Base-by-base conservation (phyloP, 2,113 vertebrate genomes). In the Hippocampus guttulatus region DNA sequence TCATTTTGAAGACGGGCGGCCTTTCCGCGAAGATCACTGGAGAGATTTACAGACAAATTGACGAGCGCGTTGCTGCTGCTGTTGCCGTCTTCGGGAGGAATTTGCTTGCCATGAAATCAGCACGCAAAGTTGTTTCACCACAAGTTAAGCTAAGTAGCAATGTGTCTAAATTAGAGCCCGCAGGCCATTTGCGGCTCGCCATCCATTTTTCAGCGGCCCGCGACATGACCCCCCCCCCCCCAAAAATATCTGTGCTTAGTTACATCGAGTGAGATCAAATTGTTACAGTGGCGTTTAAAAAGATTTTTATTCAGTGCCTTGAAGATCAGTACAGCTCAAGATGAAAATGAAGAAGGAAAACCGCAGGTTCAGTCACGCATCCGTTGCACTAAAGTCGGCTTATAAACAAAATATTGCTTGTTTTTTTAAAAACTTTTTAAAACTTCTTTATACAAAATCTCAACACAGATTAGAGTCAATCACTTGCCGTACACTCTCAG, bases 251-350 rank as follows among this genome's bases (percentile, higher is more conserved):
- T 6, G 33, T 38, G 33, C 2, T 38, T 38, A 38, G 33, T 38
- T 6, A 38, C 5, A 5, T 38, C 33, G 14, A 30, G 14, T 30
- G 57, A 18, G 5, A 30, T 60, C 14, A 60, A 12, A 8, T 61
- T 20, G 27, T 61, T 8, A 61, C 27, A 18, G 27, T 61, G 40
- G n/a, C 23, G 75, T 73, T 85, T 89, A 85, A 82, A 88, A 84
- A 82, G 75, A 83, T 52, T 87, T 92, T 92, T 90, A 92, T 92
- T 93, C 92, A 92, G 92, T 92, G 91, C 91, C 82, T 86, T 82
- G 77, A 84, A 85, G 85, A 90, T 88, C 80, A 69, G 76, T 89
- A 86, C 85, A 91, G 88, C 89, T 85, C 85, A 55, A 25, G 52
- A 54, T 68, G 52, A 38, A 40, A 68, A 10, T 68, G 83, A 85